Conservation (phyloP, 1,140 invertebrate genomes). For the Adoxophyes honmai region DNA sequence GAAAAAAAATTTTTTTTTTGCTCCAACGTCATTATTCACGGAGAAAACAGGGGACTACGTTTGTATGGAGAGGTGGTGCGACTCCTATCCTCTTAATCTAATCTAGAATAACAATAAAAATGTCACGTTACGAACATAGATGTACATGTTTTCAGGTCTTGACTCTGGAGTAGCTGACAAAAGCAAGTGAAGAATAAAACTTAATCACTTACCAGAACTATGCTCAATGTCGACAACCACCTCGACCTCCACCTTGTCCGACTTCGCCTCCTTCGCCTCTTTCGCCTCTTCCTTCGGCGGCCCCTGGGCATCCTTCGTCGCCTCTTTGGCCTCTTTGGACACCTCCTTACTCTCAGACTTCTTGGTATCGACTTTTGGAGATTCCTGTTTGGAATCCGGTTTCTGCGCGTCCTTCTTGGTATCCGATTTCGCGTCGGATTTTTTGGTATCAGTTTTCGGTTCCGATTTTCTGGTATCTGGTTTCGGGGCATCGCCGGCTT, state of each 20-base stretch:
- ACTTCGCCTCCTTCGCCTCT: conserved; percentile 22
- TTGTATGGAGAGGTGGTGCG: no score
- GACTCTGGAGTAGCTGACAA: not conserved
- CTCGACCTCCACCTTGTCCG: conserved; percentile 28
- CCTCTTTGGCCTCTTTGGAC: conserved; percentile 13
- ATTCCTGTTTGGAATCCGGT: conserved; percentile 17
- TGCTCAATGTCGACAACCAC: conserved; percentile 44
- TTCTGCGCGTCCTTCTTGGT: conserved; percentile 23
- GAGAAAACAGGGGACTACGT: no score
- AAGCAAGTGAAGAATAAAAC: no score
- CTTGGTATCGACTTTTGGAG: conserved; percentile 22
- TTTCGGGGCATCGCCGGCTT: conserved; percentile 45
- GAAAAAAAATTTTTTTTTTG: no score
- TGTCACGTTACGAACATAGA: no score
- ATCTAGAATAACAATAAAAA: no score
- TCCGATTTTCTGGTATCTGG: conserved; percentile 19
- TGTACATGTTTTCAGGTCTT: no score
- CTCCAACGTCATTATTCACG: no score
- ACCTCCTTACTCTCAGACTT: conserved; percentile 23
- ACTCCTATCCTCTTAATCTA: no score
- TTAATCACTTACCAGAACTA: conserved; percentile 13
- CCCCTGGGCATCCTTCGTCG: conserved; percentile 23
- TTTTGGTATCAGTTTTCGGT: not conserved
- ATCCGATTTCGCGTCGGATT: not conserved
- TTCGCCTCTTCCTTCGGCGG: conserved; percentile 23